Evolutionary conservation across 2,888 invertebrate species (phyloP).

Genomic region (Archips xylosteana): DNA sequence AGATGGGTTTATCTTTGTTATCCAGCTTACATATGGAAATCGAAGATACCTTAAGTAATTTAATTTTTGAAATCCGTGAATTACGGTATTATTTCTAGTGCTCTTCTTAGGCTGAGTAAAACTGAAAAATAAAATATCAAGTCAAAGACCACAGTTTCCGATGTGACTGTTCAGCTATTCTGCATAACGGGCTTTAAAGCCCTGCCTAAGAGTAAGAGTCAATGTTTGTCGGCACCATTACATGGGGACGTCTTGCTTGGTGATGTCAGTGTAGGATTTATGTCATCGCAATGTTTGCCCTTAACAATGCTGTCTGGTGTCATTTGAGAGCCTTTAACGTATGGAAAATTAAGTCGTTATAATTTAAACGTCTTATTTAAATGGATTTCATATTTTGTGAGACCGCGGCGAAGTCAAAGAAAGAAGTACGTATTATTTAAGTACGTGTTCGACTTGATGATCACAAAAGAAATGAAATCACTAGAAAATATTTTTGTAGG

Average conservation of each 20-base stretch:
- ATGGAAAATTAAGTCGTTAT: constrained; percentile 4
- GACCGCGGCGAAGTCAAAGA: neutral
- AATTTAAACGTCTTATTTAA: neutral
- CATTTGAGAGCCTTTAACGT: constrained; percentile 22
- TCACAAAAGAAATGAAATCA: neutral
- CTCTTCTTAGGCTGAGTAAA: neutral
- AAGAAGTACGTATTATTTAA: neutral
- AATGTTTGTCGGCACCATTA: constrained; percentile 42
- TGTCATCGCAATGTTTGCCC: constrained; percentile 57
- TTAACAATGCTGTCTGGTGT: constrained; percentile 41
- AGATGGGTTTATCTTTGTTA: neutral
- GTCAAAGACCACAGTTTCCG: neutral
- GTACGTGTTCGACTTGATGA: neutral
- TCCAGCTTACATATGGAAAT: no score
- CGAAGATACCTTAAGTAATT: neutral
- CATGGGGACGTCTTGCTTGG: constrained; percentile 54
- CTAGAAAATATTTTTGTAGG: no score
- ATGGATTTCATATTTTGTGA: neutral
- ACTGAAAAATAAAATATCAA: neutral
- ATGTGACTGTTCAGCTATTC: neutral
- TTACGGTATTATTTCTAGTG: no score
- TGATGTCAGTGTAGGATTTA: constrained; percentile 56
- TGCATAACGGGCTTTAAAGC: constrained; percentile 6
- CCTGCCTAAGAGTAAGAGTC: constrained; percentile 27
- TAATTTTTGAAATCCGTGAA: no score